A percentile compares a stretch with the other conserved stretches of the same genome.
Evolutionary conservation across 2,888 invertebrate genomes (phyloP).

Genomic region (Bedellia somnulentella): DNA sequence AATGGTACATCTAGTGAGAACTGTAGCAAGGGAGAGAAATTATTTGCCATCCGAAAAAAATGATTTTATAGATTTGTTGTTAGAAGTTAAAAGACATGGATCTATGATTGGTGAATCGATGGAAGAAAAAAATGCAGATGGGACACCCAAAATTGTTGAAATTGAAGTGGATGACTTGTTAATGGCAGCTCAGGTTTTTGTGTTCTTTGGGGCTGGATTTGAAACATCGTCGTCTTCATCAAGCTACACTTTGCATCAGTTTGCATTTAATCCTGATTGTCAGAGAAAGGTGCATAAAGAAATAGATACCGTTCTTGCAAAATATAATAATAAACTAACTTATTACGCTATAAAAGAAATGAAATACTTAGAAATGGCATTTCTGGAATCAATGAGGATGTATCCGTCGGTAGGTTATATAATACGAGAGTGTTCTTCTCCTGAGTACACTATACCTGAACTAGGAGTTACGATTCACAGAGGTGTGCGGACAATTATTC

Average conservation of each 20-base stretch:
- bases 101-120: slow-evolving; percentile 36
- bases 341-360: slow-evolving; percentile 43
- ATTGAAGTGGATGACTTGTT: slow-evolving; percentile 30
- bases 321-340: slow-evolving; percentile 28
- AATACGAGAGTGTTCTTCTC: slow-evolving; percentile 29
- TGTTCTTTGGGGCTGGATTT: slow-evolving; percentile 53
- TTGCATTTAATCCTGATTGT: slow-evolving; percentile 43
- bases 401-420: slow-evolving; percentile 40
- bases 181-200: slow-evolving; percentile 41
- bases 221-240: slow-evolving; percentile 54
- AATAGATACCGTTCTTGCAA: slow-evolving; percentile 33
- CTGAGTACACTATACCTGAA: slow-evolving; percentile 40
- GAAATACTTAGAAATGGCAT: slow-evolving; percentile 38
- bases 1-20: slow-evolving; percentile 24
- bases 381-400: slow-evolving; percentile 41
- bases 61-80: slow-evolving; percentile 41
- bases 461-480: slow-evolving; percentile 30
- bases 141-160: slow-evolving; percentile 26
- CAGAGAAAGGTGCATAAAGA: slow-evolving; percentile 42
- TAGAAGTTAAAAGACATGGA: slow-evolving; percentile 35
- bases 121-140: slow-evolving; percentile 26
- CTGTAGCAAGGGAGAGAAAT: slow-evolving; percentile 28
- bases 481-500: slow-evolving; percentile 30
- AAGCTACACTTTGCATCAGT: slow-evolving; percentile 44
- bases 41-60: slow-evolving; percentile 33